Base-by-base conservation (phyloP, 2,888 invertebrate genomes). In the Augiades crinisus region DNA sequence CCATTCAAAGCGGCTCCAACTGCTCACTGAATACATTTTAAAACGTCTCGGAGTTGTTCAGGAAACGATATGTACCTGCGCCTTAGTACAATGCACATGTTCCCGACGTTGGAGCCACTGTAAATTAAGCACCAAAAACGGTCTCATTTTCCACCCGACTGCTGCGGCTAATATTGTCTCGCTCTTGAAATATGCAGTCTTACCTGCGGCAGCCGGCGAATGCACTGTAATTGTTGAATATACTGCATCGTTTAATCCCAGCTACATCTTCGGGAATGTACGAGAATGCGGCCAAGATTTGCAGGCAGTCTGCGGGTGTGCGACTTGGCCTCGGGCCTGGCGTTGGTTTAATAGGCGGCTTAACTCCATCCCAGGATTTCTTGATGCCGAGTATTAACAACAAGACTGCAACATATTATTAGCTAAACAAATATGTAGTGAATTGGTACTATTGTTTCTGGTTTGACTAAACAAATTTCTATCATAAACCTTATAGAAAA, bases 101-200 rank as follows among this genome's bases (percentile, higher is more conserved):
- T 75, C 78, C 70, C 70, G 73, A 72, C 81, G 78, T 80, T 78
- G 81, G 77, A 73, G 70, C 70, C 78, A 75, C 75, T 78, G 78
- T 87, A 85, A 86, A 85, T 86, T 84, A 84, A 75, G 68, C 70
- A 76, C 80, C 81, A 82, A 86, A 84, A 84, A 80, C 85, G 79
- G 84, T 82, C 80, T 82, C 81, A 77, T 85, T 86, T 92, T 92
- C 92, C 92, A 86, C 90, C 85, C 91, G 91, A 91, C 90, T 86
- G 90, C 91, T 76, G 78, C 78, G 77, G 79, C 85, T 87, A 88
- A 88, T 86, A 87, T 85, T 83, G 88, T 86, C 86, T 86, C 81
- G 75, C 72, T 73, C 67, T 73, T 83, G 70, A 87, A 84, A 84
- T 84, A 86, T 85, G 81, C 82, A 81, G 72, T 66, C 78, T 81